Percentiles rank a stretch among this genome's conserved stretches.
Evolutionary conservation across 2,797 vertebrate species (phyloP).

Genomic region (Chaenodraco wilsoni): DNA sequence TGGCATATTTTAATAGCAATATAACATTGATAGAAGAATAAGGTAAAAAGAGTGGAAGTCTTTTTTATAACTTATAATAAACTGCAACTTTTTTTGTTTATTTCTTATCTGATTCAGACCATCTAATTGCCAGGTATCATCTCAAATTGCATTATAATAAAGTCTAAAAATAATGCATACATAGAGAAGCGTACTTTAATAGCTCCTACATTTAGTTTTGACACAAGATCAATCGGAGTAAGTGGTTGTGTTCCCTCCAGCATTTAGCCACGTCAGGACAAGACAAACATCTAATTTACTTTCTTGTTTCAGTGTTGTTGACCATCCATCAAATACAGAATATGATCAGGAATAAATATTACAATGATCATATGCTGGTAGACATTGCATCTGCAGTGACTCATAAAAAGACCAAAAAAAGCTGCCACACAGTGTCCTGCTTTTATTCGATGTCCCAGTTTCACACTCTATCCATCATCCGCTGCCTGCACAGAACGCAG

Average conservation of each 20-base stretch:
- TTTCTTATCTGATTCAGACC: constrained; percentile 14
- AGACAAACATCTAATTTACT: constrained; percentile 14
- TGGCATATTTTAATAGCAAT: background rate
- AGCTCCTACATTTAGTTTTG: constrained; percentile 4
- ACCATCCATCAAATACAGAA: constrained; percentile 20
- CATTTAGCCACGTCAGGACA: background rate
- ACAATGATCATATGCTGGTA: background rate
- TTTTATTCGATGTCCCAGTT: constrained; percentile 3
- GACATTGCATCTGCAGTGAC: background rate
- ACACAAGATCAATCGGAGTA: constrained; percentile 22
- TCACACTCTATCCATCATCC: background rate
- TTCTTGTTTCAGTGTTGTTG: constrained; percentile 7
- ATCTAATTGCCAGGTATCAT: constrained; percentile 7
- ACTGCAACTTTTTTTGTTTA: constrained; percentile 14
- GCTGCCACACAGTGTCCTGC: background rate
- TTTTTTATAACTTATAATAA: constrained; percentile 2
- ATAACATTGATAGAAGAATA: background rate
- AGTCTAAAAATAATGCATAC: constrained; percentile 2
- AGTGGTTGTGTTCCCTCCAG: background rate
- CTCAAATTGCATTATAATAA: background rate
- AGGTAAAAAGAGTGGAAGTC: background rate
- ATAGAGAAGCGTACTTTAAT: background rate
- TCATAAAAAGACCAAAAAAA: background rate
- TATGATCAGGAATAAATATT: background rate
- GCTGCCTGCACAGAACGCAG: background rate